Conservation (phyloP, 2,113 vertebrate species). For the Harpagus bidentatus region DNA sequence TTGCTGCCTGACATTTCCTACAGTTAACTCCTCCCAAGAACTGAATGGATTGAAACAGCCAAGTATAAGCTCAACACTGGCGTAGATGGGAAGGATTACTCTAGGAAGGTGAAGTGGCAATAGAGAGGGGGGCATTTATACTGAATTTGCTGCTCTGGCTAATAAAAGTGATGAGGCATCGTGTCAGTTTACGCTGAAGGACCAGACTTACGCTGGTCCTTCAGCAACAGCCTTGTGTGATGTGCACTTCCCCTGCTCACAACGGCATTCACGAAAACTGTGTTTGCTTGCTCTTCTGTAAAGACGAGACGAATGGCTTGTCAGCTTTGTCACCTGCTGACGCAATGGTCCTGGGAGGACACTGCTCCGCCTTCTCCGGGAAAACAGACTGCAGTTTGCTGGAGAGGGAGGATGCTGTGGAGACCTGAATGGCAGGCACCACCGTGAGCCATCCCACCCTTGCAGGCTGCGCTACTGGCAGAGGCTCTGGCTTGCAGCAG, state of each 20-base stretch:
- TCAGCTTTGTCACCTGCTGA: background rate
- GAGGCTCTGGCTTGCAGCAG: background rate
- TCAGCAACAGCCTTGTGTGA: background rate
- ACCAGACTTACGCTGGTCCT: background rate
- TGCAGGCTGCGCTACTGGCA: accelerated
- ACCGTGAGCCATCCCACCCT: background rate
- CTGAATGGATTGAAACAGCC: background rate
- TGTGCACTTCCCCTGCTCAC: background rate
- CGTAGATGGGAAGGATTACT: background rate
- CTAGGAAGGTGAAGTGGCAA: background rate
- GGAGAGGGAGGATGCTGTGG: background rate
- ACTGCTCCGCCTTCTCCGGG: background rate
- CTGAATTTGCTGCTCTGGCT: background rate
- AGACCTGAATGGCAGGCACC: background rate
- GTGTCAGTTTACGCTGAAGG: too few relatives aligned
- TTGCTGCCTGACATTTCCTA: background rate
- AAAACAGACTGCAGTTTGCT: background rate
- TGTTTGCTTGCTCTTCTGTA: background rate
- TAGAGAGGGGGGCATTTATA: background rate
- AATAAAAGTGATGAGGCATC: background rate
- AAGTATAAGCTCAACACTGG: background rate
- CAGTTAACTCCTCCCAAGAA: background rate
- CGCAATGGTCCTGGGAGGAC: accelerated
- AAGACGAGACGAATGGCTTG: background rate
- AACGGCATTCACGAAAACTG: background rate